A percentile compares a stretch with the other conserved stretches of the same genome.
Conservation (phyloP, 2,113 vertebrate species). For the Macaca mulatta region DNA sequence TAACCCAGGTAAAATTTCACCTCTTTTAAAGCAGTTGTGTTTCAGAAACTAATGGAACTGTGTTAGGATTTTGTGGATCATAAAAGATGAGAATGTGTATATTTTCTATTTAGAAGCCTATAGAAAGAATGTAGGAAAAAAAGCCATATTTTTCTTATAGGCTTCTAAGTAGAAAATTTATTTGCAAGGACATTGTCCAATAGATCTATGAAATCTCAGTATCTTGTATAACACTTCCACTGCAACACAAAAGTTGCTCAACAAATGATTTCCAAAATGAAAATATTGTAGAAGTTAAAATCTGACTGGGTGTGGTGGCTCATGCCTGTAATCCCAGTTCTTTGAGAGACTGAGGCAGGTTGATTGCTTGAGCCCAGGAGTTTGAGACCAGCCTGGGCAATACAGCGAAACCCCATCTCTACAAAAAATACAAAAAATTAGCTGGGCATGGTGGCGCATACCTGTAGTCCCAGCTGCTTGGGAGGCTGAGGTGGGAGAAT, state of each 20-base stretch:
- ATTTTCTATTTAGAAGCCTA: slow-evolving; percentile 11
- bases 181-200: background rate
- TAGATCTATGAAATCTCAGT: slow-evolving; percentile 7
- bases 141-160: background rate
- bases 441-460: no score
- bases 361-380: no score
- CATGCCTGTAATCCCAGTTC: no score
- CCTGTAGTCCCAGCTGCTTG: no score
- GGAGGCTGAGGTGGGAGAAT: no score
- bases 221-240: background rate
- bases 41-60: background rate
- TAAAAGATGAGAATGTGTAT: slow-evolving; percentile 7
- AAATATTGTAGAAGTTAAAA: slow-evolving; percentile 34
- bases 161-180: background rate
- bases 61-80: background rate
- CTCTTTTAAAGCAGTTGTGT: background rate
- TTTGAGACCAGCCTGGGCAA: no score
- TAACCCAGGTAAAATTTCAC: slow-evolving; percentile 78
- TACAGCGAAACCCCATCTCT: no score
- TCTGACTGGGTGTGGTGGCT: no score
- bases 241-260: background rate
- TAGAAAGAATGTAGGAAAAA: background rate
- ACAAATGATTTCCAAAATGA: slow-evolving; percentile 23
- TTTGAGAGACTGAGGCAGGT: no score
- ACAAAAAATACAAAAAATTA: no score